phyloP scores from a whole-genome alignment of 2,888 invertebrate species.

The Drosophila meridionalis region DNA sequence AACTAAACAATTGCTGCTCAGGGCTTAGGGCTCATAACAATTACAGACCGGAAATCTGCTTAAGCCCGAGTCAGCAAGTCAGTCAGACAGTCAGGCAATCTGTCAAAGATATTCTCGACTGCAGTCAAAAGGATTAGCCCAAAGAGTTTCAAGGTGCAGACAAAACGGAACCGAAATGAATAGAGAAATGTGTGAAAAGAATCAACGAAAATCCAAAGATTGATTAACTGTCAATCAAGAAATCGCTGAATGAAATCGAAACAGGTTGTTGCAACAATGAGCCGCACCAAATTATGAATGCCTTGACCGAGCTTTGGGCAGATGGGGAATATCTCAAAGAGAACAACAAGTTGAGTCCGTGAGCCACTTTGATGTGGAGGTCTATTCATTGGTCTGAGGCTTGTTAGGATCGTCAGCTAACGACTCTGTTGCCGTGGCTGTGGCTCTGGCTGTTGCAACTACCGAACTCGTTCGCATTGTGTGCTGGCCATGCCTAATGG shows the following conservation, averaged over 20 bases:
- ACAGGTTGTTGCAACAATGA: slow-evolving; percentile 69
- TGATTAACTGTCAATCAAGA: slow-evolving; percentile 79
- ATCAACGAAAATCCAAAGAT: slow-evolving; percentile 65
- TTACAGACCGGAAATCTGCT: slow-evolving; percentile 76
- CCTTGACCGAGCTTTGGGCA: slow-evolving; percentile 35
- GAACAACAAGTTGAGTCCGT: slow-evolving; percentile 14
- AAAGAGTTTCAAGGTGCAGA: slow-evolving; percentile 56
- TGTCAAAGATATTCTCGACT: slow-evolving; percentile 58
- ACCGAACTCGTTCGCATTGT: slow-evolving; percentile 56
- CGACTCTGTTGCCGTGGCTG: slow-evolving; percentile 47
- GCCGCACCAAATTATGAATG: slow-evolving; percentile 67
- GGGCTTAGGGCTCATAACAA: slow-evolving; percentile 60
- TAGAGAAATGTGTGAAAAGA: slow-evolving; percentile 70
- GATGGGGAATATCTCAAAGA: slow-evolving; percentile 25
- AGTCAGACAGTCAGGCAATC: slow-evolving; percentile 63
- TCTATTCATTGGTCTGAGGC: slow-evolving; percentile 25
- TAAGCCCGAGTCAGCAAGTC: slow-evolving; percentile 44
- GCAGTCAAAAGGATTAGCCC: slow-evolving; percentile 77
- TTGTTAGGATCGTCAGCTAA: slow-evolving; percentile 62
- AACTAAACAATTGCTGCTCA: slow-evolving; percentile 39
- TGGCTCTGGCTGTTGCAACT: slow-evolving; percentile 45
- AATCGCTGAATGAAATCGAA: slow-evolving; percentile 59
- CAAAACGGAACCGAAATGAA: slow-evolving; percentile 62
- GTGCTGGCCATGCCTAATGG: slow-evolving; percentile 45
- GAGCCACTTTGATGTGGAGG: slow-evolving; percentile 15